Base-by-base conservation (phyloP, 2,113 vertebrate species). In the Corydoras sp. region DNA sequence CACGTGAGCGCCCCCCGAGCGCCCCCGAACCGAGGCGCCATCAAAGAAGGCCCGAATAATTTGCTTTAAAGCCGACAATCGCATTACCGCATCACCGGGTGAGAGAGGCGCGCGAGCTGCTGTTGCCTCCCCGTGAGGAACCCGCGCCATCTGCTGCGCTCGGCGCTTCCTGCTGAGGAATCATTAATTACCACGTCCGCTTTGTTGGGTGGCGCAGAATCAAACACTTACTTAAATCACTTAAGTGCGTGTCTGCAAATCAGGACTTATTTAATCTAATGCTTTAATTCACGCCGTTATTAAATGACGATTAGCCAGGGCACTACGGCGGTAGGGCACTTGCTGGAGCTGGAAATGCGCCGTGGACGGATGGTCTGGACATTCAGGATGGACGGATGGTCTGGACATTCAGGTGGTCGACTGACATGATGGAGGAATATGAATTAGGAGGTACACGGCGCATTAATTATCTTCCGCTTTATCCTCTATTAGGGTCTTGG, bases 181-280 rank as follows among this genome's bases (percentile, higher is more conserved):
- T 73, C 73, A 79, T 82, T 82, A 82, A 82, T 82, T 82, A 82
- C 80, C 78, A 71, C 66, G 32, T 76, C 78, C 76, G 73, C 80
- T 76, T 74, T 35, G 74, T 76, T 56, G 76, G 76, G 68, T 68
- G 74, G 73, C 76, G 76, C 68, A 68, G 76, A 73, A 73, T 78
- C 71, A 80, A 82, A 82, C 78, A 80, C 76, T 80, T 64, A 76
- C 74, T 80, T 82, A 76, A 82, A 82, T 73, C 54, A 54, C 76
- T 77, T 77, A 76, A 76, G 64, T 62, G 72, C 68, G 62, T 72
- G 80, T 75, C 77, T 77, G 76, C 65, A 82, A 72, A 82, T 82
- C 51, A 56, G 53, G 59, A 79, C 48, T 80, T 77, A 77, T 77
- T 80, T 78, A 66, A 73, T 73, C 50, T 59, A 73, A 51, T 54